Percentiles rank a stretch among this genome's conserved stretches.
Evolutionary conservation across 2,113 vertebrate genomes (phyloP).

Genomic region (Pomatostomus ruficeps): DNA sequence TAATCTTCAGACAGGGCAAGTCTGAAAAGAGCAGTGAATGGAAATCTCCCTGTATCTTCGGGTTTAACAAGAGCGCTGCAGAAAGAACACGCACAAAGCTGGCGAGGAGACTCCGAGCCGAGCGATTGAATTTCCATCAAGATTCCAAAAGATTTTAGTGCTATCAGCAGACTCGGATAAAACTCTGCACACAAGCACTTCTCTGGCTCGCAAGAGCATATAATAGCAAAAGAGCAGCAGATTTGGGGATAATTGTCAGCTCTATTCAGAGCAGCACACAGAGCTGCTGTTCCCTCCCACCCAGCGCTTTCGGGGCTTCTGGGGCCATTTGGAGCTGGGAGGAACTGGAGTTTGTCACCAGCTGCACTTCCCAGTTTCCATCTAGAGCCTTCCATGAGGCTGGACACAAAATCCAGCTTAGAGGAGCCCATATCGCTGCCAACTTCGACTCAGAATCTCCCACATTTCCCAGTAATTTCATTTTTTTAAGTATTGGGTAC

Average conservation of each 20-base stretch:
- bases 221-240: slow-evolving; percentile 30
- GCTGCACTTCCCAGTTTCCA: slow-evolving; percentile 21
- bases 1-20: not conserved
- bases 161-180: slow-evolving; percentile 53
- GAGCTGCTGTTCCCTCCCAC: not conserved
- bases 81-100: not conserved
- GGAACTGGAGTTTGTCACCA: slow-evolving; percentile 28
- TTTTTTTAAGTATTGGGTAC: not conserved
- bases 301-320: slow-evolving; percentile 4
- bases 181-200: slow-evolving; percentile 41
- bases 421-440: not conserved
- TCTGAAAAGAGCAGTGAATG: slow-evolving; percentile 5
- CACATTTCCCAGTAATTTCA: not conserved
- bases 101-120: not conserved
- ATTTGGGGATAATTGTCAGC: slow-evolving; percentile 29
- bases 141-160: slow-evolving; percentile 40
- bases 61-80: not conserved
- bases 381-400: not conserved
- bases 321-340: slow-evolving; percentile 32
- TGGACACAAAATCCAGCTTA: not conserved
- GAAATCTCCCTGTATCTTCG: not conserved
- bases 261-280: slow-evolving; percentile 21
- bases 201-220: slow-evolving; percentile 11
- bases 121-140: slow-evolving; percentile 51
- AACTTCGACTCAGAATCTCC: not conserved